These are phyloP conservation scores for Pelosia muscerda DNA, from an alignment of 2,888 invertebrate genomes.

Conservation along the genomic window DNA sequence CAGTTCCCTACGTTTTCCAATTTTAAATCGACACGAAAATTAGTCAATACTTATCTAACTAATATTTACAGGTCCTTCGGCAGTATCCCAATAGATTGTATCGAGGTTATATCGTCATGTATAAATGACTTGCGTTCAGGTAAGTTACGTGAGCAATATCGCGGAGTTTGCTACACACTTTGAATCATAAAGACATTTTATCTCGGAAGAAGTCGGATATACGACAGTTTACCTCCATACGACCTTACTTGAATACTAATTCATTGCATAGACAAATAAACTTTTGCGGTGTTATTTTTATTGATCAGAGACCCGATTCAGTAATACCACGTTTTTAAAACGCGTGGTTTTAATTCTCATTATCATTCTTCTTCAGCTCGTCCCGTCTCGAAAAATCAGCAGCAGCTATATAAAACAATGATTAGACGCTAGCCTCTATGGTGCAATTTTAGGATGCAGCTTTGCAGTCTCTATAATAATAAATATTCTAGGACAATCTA, in stretches of 20 bases:
- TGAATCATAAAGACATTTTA: conserved; percentile 44
- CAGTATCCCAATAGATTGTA: background rate
- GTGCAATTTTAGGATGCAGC: no score
- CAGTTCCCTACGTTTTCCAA: no score
- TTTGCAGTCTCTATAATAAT: no score
- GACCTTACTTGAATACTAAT: conserved; percentile 36
- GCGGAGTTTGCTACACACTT: conserved; percentile 8
- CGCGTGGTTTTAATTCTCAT: no score
- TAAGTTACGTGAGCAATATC: conserved; percentile 33
- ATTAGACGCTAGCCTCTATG: no score
- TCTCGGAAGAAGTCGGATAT: conserved; percentile 23
- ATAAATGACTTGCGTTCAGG: background rate
- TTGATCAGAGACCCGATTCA: background rate
- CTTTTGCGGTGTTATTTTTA: background rate
- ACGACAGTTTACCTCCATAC: conserved; percentile 33
- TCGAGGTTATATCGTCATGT: background rate
- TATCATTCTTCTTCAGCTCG: no score
- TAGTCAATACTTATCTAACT: background rate
- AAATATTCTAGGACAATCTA: no score
- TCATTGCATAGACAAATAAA: background rate
- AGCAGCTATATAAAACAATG: no score
- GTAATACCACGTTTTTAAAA: no score
- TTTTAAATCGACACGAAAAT: background rate
- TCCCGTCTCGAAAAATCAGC: no score
- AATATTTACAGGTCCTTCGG: background rate